Percentiles rank a stretch among this genome's conserved stretches.
Conservation (phyloP, 1,140 invertebrate species). For the Melipona quadrifasciata region DNA sequence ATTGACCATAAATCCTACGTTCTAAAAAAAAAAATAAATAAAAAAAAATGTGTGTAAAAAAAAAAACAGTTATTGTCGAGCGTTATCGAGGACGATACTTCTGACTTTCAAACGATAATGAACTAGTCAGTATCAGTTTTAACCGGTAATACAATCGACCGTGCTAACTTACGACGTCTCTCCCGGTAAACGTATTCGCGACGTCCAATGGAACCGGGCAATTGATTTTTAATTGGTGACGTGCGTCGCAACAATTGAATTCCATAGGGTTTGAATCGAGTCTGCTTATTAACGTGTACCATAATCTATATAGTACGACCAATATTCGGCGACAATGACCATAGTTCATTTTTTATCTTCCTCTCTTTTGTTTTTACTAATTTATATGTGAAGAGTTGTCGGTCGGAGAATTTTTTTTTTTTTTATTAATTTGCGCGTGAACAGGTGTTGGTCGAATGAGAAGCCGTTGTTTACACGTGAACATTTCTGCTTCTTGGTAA, state of each 20-base stretch:
- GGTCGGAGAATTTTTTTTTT: no score
- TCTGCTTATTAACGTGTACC: background rate
- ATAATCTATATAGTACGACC: constrained; percentile 1
- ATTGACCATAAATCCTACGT: background rate
- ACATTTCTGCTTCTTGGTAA: no score
- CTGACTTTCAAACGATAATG: constrained; percentile 29
- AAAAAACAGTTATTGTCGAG: background rate
- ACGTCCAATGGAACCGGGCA: constrained; percentile 16
- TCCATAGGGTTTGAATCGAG: background rate
- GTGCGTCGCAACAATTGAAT: constrained; percentile 26
- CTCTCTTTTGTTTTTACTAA: no score
- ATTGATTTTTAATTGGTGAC: constrained; percentile 47
- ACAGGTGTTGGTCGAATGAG: no score
- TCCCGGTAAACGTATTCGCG: constrained; percentile 24
- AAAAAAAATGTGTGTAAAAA: background rate
- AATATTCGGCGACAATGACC: background rate
- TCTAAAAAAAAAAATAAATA: background rate
- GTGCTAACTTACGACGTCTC: constrained; percentile 25
- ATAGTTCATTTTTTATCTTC: no score
- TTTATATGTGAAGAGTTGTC: no score
- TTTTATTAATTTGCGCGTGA: no score
- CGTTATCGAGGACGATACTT: background rate
- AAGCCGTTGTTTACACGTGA: no score
- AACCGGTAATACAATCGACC: constrained; percentile 57
- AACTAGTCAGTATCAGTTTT: constrained; percentile 48